Evolutionary conservation across 2,113 vertebrate species (phyloP).

Genomic region (Morone saxatilis): DNA sequence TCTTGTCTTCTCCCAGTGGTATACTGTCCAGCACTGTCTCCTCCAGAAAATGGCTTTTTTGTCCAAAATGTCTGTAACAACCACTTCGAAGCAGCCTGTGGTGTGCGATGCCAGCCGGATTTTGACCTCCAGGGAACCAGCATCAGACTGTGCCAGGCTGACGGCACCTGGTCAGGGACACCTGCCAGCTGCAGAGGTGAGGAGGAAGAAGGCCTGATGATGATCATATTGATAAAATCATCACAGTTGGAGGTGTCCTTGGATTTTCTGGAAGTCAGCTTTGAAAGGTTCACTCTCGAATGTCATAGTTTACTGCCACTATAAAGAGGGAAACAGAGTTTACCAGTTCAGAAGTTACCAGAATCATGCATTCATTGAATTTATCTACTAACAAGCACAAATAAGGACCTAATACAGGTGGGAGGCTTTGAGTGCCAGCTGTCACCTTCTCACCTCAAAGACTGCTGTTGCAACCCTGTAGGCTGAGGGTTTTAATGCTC

Average conservation of each 20-base stretch:
- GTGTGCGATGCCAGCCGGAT: slow-evolving; percentile 91
- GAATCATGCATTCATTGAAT: too few relatives aligned
- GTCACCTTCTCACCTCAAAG: neutral
- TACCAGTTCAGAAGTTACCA: too few relatives aligned
- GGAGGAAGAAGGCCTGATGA: slow-evolving; percentile 3
- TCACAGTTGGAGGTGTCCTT: too few relatives aligned
- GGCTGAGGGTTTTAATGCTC: too few relatives aligned
- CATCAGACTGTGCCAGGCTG: slow-evolving; percentile 93
- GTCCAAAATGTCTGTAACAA: slow-evolving; percentile 95
- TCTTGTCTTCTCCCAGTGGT: slow-evolving; percentile 83
- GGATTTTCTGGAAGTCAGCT: too few relatives aligned
- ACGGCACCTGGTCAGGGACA: slow-evolving; percentile 91
- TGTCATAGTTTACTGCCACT: too few relatives aligned
- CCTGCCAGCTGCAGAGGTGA: slow-evolving; percentile 91
- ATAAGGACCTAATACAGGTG: neutral
- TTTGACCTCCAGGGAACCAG: slow-evolving; percentile 93
- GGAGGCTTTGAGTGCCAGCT: neutral
- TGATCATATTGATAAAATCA: too few relatives aligned
- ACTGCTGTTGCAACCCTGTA: neutral
- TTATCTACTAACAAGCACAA: neutral
- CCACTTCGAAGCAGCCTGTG: slow-evolving; percentile 95
- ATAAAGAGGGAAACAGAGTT: too few relatives aligned
- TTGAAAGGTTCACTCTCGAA: too few relatives aligned
- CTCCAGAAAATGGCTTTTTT: slow-evolving; percentile 95
- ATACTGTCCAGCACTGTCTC: slow-evolving; percentile 88